Evolutionary conservation across 1,140 invertebrate species (phyloP).

Genomic region (Pseudomyrmex concolor): DNA sequence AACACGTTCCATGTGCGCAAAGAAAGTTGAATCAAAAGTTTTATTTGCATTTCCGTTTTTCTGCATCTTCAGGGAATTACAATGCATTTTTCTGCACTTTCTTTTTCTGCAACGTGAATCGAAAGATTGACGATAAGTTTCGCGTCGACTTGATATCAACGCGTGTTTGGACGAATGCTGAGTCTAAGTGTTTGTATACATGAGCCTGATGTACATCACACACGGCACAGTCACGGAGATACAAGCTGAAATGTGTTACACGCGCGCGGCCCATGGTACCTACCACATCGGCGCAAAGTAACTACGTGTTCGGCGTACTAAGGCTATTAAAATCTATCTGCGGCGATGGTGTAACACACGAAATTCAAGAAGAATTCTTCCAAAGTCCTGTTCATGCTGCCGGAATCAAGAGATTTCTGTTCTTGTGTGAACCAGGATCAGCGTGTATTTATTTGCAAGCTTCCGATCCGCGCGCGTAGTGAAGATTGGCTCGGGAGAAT

Average conservation of each 20-base stretch:
- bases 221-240: conserved; percentile 7
- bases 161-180: conserved; percentile 34
- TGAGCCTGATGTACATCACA: conserved; percentile 41
- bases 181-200: conserved; percentile 47
- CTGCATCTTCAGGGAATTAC: neutral
- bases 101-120: neutral
- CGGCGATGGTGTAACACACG: conserved; percentile 68
- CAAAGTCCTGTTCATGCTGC: conserved; percentile 17
- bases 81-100: neutral
- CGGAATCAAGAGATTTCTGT: conserved; percentile 49
- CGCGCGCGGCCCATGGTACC: conserved; percentile 45
- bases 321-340: conserved; percentile 84
- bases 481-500: conserved; percentile 67
- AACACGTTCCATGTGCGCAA: neutral
- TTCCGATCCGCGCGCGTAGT: conserved; percentile 58
- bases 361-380: conserved; percentile 79
- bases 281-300: conserved; percentile 77
- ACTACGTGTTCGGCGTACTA: conserved; percentile 82
- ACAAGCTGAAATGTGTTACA: conserved; percentile 31
- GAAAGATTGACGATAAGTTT: conserved; percentile 17
- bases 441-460: neutral
- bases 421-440: neutral
- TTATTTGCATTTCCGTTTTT: neutral
- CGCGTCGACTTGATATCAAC: neutral
- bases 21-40: neutral